Evolutionary conservation across 2,797 vertebrate species (phyloP).

Genomic region (Arrhamphus sclerolepis): DNA sequence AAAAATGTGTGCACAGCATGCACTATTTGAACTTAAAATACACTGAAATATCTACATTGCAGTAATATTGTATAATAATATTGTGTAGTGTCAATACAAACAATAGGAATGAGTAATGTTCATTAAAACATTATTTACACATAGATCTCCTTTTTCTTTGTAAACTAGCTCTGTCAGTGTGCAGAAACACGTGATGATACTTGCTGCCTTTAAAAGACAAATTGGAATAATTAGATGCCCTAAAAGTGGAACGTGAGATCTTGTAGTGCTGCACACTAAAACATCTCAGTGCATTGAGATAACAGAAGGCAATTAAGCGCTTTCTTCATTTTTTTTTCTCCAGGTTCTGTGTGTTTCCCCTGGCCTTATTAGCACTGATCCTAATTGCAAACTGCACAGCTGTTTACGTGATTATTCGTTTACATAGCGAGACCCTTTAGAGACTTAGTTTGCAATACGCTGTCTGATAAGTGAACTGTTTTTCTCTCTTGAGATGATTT

Average conservation of each 20-base stretch:
- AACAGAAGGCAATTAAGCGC: slow-evolving; percentile 43
- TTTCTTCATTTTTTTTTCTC: slow-evolving; percentile 30
- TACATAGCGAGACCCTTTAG: slow-evolving; percentile 21
- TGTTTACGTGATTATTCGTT: slow-evolving; percentile 49
- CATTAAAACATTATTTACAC: not conserved
- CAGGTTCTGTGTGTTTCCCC: slow-evolving; percentile 35
- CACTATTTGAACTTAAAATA: not conserved
- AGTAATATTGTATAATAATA: no score
- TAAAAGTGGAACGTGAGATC: slow-evolving; percentile 16
- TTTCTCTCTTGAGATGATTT: slow-evolving; percentile 14
- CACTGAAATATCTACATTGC: not conserved
- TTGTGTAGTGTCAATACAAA: not conserved
- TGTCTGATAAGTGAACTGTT: slow-evolving; percentile 20
- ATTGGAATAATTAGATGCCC: slow-evolving; percentile 33
- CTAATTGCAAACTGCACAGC: slow-evolving; percentile 44
- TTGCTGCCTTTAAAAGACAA: slow-evolving; percentile 11
- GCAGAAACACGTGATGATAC: slow-evolving; percentile 9
- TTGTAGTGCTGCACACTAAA: slow-evolving; percentile 16
- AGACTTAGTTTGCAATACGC: slow-evolving; percentile 25
- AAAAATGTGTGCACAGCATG: not conserved
- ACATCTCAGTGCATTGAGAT: slow-evolving; percentile 31
- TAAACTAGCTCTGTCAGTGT: not conserved
- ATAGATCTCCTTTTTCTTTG: not conserved
- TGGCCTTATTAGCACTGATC: slow-evolving; percentile 31
- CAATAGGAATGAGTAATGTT: not conserved